phyloP scores from a whole-genome alignment of 2,888 invertebrate species.

The Xestia rhomboidea region DNA sequence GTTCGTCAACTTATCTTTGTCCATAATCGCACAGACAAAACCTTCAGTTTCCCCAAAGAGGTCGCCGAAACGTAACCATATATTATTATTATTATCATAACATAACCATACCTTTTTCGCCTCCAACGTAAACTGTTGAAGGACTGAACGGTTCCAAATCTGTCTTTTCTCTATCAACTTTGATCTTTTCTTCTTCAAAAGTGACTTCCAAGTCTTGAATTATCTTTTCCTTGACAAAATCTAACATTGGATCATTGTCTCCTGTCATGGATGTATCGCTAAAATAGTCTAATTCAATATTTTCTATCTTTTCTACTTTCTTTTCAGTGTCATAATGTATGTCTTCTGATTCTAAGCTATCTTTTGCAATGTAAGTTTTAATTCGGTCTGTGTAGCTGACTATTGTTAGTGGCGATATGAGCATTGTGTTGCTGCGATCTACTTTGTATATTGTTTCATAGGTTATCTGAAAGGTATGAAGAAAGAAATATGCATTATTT shows the following conservation, averaged over 20 bases:
- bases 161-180: constrained; percentile 44
- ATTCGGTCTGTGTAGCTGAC: constrained; percentile 65
- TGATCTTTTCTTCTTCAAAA: constrained; percentile 41
- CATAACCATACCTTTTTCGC: constrained; percentile 59
- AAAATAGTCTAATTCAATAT: constrained; percentile 50
- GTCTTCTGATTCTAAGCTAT: constrained; percentile 50
- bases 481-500: background rate
- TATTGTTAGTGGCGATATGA: constrained; percentile 72
- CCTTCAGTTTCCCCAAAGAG: too few relatives aligned
- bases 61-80: too few relatives aligned
- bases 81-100: too few relatives aligned
- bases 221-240: constrained; percentile 38
- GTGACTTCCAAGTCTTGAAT: constrained; percentile 21
- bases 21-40: too few relatives aligned
- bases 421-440: constrained; percentile 69
- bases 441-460: constrained; percentile 79
- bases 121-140: constrained; percentile 65
- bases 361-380: constrained; percentile 68
- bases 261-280: constrained; percentile 51
- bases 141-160: constrained; percentile 59
- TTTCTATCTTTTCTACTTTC: constrained; percentile 50
- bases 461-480: constrained; percentile 67
- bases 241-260: constrained; percentile 32
- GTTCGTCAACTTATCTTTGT: too few relatives aligned
- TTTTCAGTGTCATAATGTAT: constrained; percentile 52